phyloP scores from a whole-genome alignment of 2,888 invertebrate genomes.

The Diploptera punctata region DNA sequence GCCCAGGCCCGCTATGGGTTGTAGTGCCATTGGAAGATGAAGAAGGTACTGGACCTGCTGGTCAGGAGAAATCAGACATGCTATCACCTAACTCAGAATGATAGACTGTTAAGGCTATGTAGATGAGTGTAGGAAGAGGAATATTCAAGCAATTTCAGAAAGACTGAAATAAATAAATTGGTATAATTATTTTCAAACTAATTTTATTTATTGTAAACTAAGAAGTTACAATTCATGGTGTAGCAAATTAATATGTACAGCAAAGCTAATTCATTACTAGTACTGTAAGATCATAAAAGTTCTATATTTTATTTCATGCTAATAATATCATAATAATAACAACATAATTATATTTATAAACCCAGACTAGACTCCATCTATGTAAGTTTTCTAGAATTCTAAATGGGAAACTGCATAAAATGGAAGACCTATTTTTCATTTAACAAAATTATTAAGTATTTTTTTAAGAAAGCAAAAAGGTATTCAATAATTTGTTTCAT shows the following conservation, averaged over 20 bases:
- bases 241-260: background rate
- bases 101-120: no score
- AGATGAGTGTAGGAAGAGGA: no score
- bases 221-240: no score
- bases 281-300: background rate
- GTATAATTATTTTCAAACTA: no score
- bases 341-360: background rate
- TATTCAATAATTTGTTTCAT: no score
- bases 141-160: no score
- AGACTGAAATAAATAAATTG: no score
- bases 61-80: no score
- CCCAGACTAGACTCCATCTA: slow-evolving; percentile 4
- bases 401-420: background rate
- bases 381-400: background rate
- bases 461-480: background rate
- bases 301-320: background rate
- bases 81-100: no score
- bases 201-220: background rate
- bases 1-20: no score
- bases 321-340: background rate
- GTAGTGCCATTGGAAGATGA: no score
- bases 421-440: background rate
- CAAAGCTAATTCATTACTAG: background rate
- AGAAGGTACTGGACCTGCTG: no score
- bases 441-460: background rate